Conservation (phyloP, 2,113 vertebrate species). For the Tupaia chinensis region DNA sequence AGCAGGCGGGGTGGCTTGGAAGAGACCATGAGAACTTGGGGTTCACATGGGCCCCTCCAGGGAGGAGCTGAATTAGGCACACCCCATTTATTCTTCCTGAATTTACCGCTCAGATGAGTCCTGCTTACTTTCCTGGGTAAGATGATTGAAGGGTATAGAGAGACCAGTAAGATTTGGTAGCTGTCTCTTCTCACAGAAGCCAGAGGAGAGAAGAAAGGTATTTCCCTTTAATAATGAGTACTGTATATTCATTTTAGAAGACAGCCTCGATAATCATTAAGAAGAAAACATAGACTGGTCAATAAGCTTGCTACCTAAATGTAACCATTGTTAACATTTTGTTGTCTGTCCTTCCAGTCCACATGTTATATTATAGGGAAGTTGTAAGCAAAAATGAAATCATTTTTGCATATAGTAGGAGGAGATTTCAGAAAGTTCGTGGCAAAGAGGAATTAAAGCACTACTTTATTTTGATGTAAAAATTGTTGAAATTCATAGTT, state of each 20-base stretch:
- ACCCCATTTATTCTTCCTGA: background rate
- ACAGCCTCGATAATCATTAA: background rate
- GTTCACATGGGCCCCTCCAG: background rate
- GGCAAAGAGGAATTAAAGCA: too few species aligned
- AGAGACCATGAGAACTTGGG: background rate
- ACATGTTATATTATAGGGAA: background rate
- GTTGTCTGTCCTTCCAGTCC: background rate
- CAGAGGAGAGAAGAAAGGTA: background rate
- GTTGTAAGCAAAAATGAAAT: slow-evolving; percentile 50
- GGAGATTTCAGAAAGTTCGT: too few species aligned
- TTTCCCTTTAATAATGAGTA: background rate
- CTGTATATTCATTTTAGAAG: background rate
- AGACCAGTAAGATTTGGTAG: background rate
- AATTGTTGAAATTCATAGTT: too few species aligned
- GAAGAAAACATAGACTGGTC: background rate
- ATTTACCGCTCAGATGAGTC: background rate
- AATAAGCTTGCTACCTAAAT: background rate
- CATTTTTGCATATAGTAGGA: background rate
- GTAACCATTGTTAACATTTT: background rate
- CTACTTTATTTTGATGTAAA: too few species aligned
- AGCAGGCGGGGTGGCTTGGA: background rate
- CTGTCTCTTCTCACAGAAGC: background rate
- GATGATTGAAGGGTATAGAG: background rate
- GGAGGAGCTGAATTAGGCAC: background rate
- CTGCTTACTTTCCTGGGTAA: background rate